Evolutionary conservation across 2,797 vertebrate genomes (phyloP), one percentile per base, ranked within the genome.

Genomic region (Halcyon badia): DNA sequence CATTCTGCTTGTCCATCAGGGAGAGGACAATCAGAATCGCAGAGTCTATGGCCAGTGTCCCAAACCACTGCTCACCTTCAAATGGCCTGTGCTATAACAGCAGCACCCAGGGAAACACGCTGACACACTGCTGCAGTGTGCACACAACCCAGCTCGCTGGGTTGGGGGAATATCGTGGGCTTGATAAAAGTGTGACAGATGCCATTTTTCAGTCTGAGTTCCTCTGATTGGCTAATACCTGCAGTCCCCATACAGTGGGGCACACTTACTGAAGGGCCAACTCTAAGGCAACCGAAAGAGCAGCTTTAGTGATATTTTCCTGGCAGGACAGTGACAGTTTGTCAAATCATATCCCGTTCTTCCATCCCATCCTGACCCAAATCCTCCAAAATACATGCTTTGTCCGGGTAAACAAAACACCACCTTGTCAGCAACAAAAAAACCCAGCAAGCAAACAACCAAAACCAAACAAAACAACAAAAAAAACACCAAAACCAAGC

Each of bases 1-100:
- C 0, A 0, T 19, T 71, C 82, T 75, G 51, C 48, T 80, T 46
- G 10, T 21, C 28, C 1, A 1, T 28, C 20, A 57, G 20, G n/a
- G 33, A 56, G 78, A 68, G 44, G 19, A 91, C 65, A 93, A 35
- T 2, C 20, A 1, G 0, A 81, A 64, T 5, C 14, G 46, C 46
- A 42, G 44, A 71, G 48, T 18, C 64, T 21, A 51, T 15, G 72
- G 64, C 22, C 18, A 3, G 4, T 6, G 22, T 17, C 48, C 73
- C 8, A 58, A 73, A 72, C 35, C 35, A 35, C 35, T 41, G 22
- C 26, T 84, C 11, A 6, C 28, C 30, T 46, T 58, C 1, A 0
- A 41, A 77, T 5, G 11, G 37, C 24, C 20, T 42, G 35, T 0
- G 2, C 76, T 66, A 1, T 22, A 42, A 52, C 31, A 71, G 83